Conservation (phyloP, 1,140 invertebrate species). For the Phenacoccus solenopsis region DNA sequence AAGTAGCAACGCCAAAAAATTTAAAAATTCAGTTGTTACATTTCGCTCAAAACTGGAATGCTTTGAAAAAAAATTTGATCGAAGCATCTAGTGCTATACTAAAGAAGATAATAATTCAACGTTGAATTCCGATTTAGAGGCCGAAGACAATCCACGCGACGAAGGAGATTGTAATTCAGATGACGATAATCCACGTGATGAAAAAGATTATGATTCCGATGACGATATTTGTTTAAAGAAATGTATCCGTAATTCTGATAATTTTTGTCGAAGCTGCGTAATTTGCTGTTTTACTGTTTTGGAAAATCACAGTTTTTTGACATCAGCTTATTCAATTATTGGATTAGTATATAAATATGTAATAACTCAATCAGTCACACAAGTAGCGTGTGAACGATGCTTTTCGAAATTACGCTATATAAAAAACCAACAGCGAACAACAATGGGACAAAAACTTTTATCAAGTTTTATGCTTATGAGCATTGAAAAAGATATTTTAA, state of each 20-base stretch:
- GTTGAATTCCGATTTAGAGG: too few species aligned
- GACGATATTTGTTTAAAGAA: neutral
- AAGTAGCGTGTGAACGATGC: conserved; percentile 6
- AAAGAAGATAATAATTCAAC: too few species aligned
- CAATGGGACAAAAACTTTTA: conserved; percentile 5
- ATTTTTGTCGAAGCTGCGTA: neutral
- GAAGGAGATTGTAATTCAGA: neutral
- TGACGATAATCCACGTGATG: neutral
- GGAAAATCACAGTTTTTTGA: neutral
- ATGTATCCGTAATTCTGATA: neutral
- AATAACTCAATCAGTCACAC: neutral
- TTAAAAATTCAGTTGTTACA: neutral
- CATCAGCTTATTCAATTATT: neutral
- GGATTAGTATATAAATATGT: conserved; percentile 16
- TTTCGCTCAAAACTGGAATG: neutral
- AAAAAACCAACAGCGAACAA: conserved; percentile 2
- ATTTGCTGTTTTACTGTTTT: neutral
- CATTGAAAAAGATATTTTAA: conserved; percentile 16
- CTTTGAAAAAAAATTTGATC: neutral
- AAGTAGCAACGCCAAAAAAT: neutral
- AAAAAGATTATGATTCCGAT: neutral
- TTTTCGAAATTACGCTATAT: conserved; percentile 18
- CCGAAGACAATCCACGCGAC: too few species aligned
- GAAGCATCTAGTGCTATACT: neutral
- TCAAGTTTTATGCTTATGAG: conserved; percentile 17